These are phyloP conservation scores for Dioctria rufipes DNA, from an alignment of 2,888 invertebrate species.

Conservation along the genomic window DNA sequence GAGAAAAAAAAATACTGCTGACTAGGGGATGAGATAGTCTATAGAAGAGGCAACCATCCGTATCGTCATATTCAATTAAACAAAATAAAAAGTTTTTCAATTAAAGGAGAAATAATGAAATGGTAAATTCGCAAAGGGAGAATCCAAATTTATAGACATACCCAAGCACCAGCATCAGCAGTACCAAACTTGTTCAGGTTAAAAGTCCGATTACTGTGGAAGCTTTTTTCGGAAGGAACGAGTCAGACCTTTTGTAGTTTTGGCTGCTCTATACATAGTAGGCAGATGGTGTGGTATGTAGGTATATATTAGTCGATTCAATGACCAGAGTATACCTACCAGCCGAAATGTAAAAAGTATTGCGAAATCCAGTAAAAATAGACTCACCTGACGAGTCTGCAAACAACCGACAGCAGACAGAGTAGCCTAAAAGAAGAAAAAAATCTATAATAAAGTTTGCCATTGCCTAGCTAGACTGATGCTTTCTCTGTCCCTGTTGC, in stretches of 20 bases:
- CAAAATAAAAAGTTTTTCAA: slow-evolving; percentile 55
- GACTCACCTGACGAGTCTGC: slow-evolving; percentile 32
- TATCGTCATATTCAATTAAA: slow-evolving; percentile 53
- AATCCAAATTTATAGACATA: slow-evolving; percentile 20
- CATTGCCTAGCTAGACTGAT: slow-evolving; percentile 51
- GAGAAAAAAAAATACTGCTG: too few species aligned
- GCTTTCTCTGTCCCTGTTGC: slow-evolving; percentile 22
- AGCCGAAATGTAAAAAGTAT: background rate
- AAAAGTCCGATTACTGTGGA: slow-evolving; percentile 44
- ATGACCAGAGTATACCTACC: too few species aligned
- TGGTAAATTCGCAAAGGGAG: slow-evolving; percentile 36
- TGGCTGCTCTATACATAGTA: slow-evolving; percentile 3
- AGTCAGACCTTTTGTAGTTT: slow-evolving; percentile 41
- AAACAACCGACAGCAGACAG: slow-evolving; percentile 15
- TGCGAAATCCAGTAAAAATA: slow-evolving; percentile 22
- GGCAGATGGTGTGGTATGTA: background rate
- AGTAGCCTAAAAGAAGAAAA: background rate
- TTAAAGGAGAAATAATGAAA: slow-evolving; percentile 53
- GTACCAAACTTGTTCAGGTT: slow-evolving; percentile 28
- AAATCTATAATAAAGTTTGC: slow-evolving; percentile 51
- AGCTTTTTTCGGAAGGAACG: slow-evolving; percentile 12
- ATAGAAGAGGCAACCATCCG: slow-evolving; percentile 1
- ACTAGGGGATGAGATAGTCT: background rate
- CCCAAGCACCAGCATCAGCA: background rate
- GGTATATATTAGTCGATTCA: background rate